Evolutionary conservation across 2,113 vertebrate species (phyloP), one percentile per base, ranked within the genome.

Genomic region (Donacobius atricapilla): DNA sequence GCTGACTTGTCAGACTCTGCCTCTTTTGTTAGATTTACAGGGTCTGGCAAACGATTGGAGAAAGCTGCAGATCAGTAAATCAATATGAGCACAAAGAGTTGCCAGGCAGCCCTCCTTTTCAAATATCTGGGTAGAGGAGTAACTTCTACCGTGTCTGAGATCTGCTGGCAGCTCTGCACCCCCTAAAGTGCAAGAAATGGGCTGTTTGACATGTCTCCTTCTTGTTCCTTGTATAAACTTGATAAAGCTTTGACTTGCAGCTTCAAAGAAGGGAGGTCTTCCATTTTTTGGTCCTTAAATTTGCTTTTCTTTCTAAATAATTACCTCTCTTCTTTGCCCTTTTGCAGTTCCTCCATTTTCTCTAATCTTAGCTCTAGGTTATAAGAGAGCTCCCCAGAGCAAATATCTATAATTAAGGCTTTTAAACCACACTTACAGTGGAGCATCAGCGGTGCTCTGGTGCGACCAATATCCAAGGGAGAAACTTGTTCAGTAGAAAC

Each of bases 321-420:
- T 95, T 89, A 87, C 57, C 31, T 69, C 71, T 64, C 25, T 90
- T 94, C 48, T 73, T 48, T 92, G 77, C 60, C 81, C 75, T 87
- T 90, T 77, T 90, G 42, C 66, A 37, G 15, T 95, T 96, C 60
- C 17, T 94, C 56, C 60, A 25, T 93, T 91, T 93, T 91, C 70
- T 94, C 42, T 95, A 65, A 94, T 97, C 95, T 96, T 91, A 76
- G 91, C 91, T 93, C 27, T 65, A 35, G 93, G 81, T 95, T 96
- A 82, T 91, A 25, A 94, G 65, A 75, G 84, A 89, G 33, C 83
- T 95, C 93, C 94, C 95, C 82, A 44, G 91, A 87, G 94, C 53
- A 72, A 69, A 13, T 66, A 45, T 81, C 57, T 82, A 64, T 91
- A 94, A 96, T 94, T 97, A 95, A 91, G 37, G 83, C 69, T 92